These are phyloP conservation scores for Aphelinus certus DNA, from an alignment of 1,140 invertebrate genomes.

Conservation along the genomic window DNA sequence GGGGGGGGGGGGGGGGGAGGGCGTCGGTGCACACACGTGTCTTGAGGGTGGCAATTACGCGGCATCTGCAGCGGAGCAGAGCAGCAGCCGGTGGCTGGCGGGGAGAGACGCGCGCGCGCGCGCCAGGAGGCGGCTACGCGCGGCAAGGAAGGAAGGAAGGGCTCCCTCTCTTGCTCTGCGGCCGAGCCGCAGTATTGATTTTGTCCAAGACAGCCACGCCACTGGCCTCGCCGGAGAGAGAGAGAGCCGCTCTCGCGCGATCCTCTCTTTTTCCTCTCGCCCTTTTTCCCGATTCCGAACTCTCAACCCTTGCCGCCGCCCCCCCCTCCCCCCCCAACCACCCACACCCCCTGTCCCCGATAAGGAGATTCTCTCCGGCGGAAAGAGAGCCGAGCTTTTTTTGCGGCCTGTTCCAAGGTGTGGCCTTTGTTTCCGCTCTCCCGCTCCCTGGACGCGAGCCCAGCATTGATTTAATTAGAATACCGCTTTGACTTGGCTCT, in stretches of 20 bases:
- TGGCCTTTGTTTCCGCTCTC: too few species aligned
- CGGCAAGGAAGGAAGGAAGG: conserved; percentile 40
- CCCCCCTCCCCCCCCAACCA: conserved; percentile 28
- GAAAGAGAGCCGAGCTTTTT: too few species aligned
- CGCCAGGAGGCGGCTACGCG: not conserved
- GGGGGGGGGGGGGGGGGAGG: conserved; percentile 44
- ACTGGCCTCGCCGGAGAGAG: conserved; percentile 17
- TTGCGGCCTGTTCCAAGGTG: too few species aligned
- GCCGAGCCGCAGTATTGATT: conserved; percentile 65
- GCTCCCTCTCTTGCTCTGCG: conserved; percentile 39
- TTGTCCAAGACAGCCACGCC: conserved; percentile 65
- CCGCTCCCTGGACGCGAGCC: too few species aligned
- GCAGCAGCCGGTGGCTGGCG: conserved; percentile 44
- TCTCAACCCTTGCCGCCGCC: conserved; percentile 30
- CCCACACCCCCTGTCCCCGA: too few species aligned
- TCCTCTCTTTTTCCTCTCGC: too few species aligned
- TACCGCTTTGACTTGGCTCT: too few species aligned
- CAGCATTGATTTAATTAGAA: too few species aligned
- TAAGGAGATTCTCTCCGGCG: too few species aligned
- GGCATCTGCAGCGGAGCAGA: conserved; percentile 61
- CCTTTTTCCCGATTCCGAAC: too few species aligned
- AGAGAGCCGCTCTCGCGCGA: too few species aligned
- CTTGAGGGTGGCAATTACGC: conserved; percentile 68
- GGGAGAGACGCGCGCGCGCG: not conserved
- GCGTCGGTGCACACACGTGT: conserved; percentile 64